phyloP scores from a whole-genome alignment of 2,888 invertebrate genomes.

The Tipula unca region DNA sequence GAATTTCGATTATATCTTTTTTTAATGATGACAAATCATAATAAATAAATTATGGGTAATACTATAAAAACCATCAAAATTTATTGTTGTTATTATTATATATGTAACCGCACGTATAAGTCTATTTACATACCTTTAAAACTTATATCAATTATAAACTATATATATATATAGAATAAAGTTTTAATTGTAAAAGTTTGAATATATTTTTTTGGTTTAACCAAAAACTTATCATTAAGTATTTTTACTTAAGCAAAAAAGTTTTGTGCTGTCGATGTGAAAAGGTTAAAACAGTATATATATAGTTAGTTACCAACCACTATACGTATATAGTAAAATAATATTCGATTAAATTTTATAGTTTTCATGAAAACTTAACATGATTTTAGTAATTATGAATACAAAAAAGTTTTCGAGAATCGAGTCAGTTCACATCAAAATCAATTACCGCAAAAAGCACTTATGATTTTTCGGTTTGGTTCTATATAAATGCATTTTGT shows the following conservation, averaged over 20 bases:
- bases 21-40: not conserved
- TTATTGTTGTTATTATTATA: not conserved
- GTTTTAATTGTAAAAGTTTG: not conserved
- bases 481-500: too few species aligned
- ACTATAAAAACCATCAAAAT: too few species aligned
- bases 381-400: not conserved
- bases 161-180: not conserved
- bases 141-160: not conserved
- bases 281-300: not conserved
- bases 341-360: not conserved
- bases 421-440: not conserved
- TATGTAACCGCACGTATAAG: not conserved
- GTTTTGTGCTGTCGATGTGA: not conserved
- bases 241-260: not conserved
- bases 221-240: not conserved
- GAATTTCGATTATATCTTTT: not conserved
- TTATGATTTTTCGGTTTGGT: not conserved
- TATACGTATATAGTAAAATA: not conserved
- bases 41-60: not conserved
- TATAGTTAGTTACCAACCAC: not conserved
- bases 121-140: not conserved
- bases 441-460: not conserved
- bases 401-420: not conserved
- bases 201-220: not conserved
- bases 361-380: not conserved